phyloP scores from a whole-genome alignment of 1,140 invertebrate species.

The Notospermus geniculatus region DNA sequence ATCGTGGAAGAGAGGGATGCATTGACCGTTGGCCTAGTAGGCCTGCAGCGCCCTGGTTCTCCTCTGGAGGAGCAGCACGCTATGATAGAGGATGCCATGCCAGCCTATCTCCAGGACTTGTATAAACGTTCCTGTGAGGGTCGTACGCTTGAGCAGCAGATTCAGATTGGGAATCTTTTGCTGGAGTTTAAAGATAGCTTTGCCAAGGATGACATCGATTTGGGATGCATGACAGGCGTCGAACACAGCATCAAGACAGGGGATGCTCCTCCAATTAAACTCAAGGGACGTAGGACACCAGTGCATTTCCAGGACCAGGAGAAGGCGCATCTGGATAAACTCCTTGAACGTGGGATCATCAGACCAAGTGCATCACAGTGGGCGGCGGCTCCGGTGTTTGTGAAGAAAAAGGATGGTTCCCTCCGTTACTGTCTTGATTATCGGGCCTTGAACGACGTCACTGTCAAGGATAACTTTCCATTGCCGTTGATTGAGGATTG shows the following conservation, averaged over 20 bases:
- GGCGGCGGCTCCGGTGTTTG: slow-evolving; percentile 27
- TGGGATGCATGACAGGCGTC: slow-evolving; percentile 17
- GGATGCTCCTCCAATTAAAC: slow-evolving; percentile 8
- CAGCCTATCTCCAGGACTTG: too few species aligned
- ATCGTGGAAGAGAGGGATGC: too few species aligned
- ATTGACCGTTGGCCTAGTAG: too few species aligned
- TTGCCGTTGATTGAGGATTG: slow-evolving; percentile 56
- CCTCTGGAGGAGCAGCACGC: too few species aligned
- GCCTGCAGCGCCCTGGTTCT: too few species aligned
- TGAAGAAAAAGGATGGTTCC: slow-evolving; percentile 60
- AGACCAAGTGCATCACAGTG: slow-evolving; percentile 18
- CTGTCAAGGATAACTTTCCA: slow-evolving; percentile 57
- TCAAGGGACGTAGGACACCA: slow-evolving; percentile 15
- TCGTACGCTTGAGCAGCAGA: too few species aligned
- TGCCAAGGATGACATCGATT: slow-evolving; percentile 23
- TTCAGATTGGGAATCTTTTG: not conserved
- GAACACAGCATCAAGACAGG: slow-evolving; percentile 25
- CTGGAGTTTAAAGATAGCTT: slow-evolving; percentile 22
- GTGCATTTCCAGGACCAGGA: slow-evolving; percentile 19
- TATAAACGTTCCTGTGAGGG: too few species aligned
- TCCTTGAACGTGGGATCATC: slow-evolving; percentile 27
- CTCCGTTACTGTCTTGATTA: slow-evolving; percentile 58
- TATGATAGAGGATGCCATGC: too few species aligned
- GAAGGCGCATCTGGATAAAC: slow-evolving; percentile 14
- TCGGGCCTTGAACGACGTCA: slow-evolving; percentile 53